phyloP scores from a whole-genome alignment of 2,888 invertebrate genomes.

The Hydriomena furcata region DNA sequence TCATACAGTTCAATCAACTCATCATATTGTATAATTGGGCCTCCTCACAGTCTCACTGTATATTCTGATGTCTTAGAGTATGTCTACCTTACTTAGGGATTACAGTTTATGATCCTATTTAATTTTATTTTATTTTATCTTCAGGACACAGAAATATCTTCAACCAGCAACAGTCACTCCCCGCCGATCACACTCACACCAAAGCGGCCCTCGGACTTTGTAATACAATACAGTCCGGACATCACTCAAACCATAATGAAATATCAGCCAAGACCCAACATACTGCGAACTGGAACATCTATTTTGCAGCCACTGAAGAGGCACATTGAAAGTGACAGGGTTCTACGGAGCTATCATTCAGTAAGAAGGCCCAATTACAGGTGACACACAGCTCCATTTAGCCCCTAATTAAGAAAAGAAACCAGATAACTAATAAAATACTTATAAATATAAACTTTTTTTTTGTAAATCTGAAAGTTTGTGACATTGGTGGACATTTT shows the following conservation, averaged over 20 bases:
- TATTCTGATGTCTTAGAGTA: too few species aligned
- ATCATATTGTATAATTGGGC: too few species aligned
- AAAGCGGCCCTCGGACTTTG: conserved; percentile 37
- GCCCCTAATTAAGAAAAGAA: too few species aligned
- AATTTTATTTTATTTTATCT: background rate
- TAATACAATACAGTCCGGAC: conserved; percentile 40
- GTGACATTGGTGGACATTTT: too few species aligned
- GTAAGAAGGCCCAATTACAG: conserved; percentile 38
- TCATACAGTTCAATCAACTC: too few species aligned
- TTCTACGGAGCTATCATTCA: conserved; percentile 56
- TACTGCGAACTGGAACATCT: conserved; percentile 3
- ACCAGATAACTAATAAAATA: too few species aligned
- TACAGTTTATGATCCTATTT: too few species aligned
- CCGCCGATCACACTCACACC: conserved; percentile 58
- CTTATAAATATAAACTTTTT: too few species aligned
- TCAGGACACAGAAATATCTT: conserved; percentile 46
- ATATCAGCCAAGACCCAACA: conserved; percentile 17
- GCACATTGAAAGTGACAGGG: conserved; percentile 47
- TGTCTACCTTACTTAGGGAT: too few species aligned
- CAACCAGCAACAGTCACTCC: conserved; percentile 49
- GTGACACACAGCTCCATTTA: too few species aligned
- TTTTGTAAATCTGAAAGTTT: too few species aligned
- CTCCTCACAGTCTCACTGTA: too few species aligned
- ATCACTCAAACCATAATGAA: conserved; percentile 30
- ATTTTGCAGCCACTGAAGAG: conserved; percentile 18